Base-by-base conservation (phyloP, 1,140 invertebrate genomes). In the Drosophila suzukii region DNA sequence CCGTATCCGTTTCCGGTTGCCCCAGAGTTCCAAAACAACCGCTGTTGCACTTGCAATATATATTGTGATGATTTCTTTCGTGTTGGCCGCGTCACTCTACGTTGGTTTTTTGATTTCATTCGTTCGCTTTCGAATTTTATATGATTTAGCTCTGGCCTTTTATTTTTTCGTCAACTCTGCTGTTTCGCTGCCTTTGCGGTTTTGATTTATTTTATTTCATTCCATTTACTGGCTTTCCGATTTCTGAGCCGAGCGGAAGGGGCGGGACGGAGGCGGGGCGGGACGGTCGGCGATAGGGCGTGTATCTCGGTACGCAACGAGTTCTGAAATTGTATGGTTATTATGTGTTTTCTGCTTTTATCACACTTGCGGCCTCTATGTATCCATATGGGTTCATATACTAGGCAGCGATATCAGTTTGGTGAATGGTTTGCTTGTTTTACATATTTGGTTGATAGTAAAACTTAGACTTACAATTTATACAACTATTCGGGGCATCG, bases 31-130 rank as follows among this genome's bases (percentile, higher is more conserved):
- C 36, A 10, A 12, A 10, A 24, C 59, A 47, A 27, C 30, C 7
- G 32, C 8, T 34, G 32, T 34, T 34, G 32, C 32, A 39, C 36
- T 34, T 44, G 66, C 34, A 46, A 46, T 20, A 27, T 51, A 12
- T 27, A 13, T 13, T 38, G 51, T 57, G 41, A 6, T 60, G 51
- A 54, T 79, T 85, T 89, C 50, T 83, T 88, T 38, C 81, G 77
- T 54, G 73, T 80, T 78, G 80, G 80, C 70, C 61, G 63, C 60
- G 75, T 65, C 51, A 78, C 56, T 70, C 44, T 74, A 43, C 39
- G 50, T 54, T 75, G 60, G 63, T 89, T 27, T 78, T 78, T 84
- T 66, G 80, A 61, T 89, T 78, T 84, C 84, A 89, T 89, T 81
- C 84, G 84, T 75, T 77, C 60, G 51, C 32, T 60, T 67, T 66